phyloP scores from a whole-genome alignment of 2,888 invertebrate species.

The Phymatocera aterrima region DNA sequence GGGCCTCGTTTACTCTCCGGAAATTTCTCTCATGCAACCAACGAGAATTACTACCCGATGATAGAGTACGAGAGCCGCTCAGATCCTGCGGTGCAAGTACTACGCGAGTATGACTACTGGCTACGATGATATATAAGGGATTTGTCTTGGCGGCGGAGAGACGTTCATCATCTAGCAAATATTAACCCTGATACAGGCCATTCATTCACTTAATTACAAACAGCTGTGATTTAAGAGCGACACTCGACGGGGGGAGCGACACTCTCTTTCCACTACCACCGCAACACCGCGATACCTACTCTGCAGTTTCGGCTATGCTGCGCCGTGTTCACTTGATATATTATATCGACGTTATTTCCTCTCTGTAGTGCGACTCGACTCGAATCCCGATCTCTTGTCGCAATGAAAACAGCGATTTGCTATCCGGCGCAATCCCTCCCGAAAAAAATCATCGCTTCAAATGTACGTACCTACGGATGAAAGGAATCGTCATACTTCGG shows the following conservation, averaged over 20 bases:
- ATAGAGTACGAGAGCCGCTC: not conserved
- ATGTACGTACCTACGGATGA: not conserved
- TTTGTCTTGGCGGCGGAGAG: constrained; percentile 72
- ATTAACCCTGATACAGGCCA: constrained; percentile 75
- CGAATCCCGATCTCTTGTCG: not conserved
- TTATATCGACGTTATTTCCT: constrained; percentile 9
- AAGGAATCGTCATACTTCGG: not conserved
- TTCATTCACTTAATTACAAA: constrained; percentile 75
- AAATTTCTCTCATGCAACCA: no score
- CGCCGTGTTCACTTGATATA: constrained; percentile 2
- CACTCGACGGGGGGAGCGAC: constrained; percentile 64
- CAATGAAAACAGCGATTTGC: no score
- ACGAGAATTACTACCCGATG: not conserved
- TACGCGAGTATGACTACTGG: constrained; percentile 53
- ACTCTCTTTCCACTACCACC: not conserved
- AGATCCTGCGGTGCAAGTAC: constrained; percentile 2
- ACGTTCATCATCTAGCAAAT: constrained; percentile 74
- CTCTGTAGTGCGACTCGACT: not conserved
- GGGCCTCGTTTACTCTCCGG: not conserved
- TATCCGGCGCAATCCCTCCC: no score
- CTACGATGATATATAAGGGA: constrained; percentile 74
- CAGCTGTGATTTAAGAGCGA: constrained; percentile 74
- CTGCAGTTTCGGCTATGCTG: constrained; percentile 6
- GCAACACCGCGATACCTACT: not conserved
- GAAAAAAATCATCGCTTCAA: not conserved